A percentile compares a stretch with the other conserved stretches of the same genome.
These are phyloP conservation scores for Gonatopus flavifemur DNA, from an alignment of 1,140 invertebrate species.

Conservation along the genomic window DNA sequence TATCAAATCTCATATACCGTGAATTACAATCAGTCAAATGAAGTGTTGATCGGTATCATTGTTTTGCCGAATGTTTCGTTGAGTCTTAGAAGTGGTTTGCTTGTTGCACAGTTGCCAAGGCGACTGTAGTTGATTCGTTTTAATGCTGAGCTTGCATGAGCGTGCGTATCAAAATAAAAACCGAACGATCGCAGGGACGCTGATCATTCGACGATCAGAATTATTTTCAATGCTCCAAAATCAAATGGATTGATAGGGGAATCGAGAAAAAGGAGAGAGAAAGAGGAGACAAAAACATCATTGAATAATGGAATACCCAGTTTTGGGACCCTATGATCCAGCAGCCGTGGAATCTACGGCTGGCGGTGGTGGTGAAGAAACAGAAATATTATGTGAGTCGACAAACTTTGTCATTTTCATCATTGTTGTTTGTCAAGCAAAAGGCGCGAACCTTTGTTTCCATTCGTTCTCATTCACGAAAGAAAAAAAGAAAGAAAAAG, in stretches of 20 bases:
- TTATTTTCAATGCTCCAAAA: constrained; percentile 18
- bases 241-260: constrained; percentile 10
- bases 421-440: neutral
- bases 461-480: no score
- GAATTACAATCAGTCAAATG: no score
- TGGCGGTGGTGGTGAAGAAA: constrained; percentile 26
- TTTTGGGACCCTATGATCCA: constrained; percentile 44
- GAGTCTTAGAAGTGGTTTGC: constrained; percentile 21
- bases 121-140: constrained; percentile 25
- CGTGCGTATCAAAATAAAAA: constrained; percentile 14
- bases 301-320: constrained; percentile 46
- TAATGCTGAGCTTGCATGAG: constrained; percentile 10
- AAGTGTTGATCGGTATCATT: no score
- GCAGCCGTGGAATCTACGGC: constrained; percentile 31
- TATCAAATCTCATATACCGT: no score
- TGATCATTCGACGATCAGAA: constrained; percentile 1
- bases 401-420: neutral
- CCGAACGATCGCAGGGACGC: constrained; percentile 9
- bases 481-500: no score
- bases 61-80: no score
- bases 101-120: constrained; percentile 43
- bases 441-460: constrained; percentile 13
- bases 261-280: neutral
- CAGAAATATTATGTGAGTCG: constrained; percentile 48
- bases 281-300: neutral